Percentiles rank a stretch among this genome's conserved stretches.
Evolutionary conservation across 2,888 invertebrate genomes (phyloP).

Genomic region (Synanthedon andrenaeformis): DNA sequence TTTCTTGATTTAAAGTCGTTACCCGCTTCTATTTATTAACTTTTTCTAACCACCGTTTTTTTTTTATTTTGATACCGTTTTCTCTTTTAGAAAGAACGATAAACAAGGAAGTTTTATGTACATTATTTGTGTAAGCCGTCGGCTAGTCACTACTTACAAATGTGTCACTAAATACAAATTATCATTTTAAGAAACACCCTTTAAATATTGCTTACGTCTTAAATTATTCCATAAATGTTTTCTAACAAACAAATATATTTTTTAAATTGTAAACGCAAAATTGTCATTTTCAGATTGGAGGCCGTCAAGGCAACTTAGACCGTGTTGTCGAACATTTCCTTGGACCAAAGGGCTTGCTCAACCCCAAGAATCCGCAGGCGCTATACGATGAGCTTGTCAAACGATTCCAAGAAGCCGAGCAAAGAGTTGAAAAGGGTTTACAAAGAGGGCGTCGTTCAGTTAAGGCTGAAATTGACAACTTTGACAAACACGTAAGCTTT

Average conservation of each 20-base stretch:
- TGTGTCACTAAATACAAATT: no score
- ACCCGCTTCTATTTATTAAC: neutral
- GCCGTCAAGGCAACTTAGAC: constrained; percentile 84
- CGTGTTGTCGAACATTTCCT: constrained; percentile 79
- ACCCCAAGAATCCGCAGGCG: constrained; percentile 49
- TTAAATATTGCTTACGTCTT: no score
- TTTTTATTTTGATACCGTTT: no score
- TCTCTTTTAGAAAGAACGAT: neutral
- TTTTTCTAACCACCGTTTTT: neutral
- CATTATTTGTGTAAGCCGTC: no score
- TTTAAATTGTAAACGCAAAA: no score
- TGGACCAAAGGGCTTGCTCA: constrained; percentile 77
- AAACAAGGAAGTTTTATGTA: no score
- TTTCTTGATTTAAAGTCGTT: neutral
- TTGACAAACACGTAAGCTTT: constrained; percentile 51
- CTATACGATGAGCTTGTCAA: constrained; percentile 37
- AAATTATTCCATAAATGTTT: no score
- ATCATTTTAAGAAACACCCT: no score
- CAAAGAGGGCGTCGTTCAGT: constrained; percentile 52
- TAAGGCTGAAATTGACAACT: constrained; percentile 53
- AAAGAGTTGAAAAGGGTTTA: constrained; percentile 54
- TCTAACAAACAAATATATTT: no score
- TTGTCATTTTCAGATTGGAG: constrained; percentile 58
- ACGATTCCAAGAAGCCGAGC: constrained; percentile 34
- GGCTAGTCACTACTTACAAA: no score